phyloP scores from a whole-genome alignment of 2,888 invertebrate genomes.

The Mycalesis mineus region DNA sequence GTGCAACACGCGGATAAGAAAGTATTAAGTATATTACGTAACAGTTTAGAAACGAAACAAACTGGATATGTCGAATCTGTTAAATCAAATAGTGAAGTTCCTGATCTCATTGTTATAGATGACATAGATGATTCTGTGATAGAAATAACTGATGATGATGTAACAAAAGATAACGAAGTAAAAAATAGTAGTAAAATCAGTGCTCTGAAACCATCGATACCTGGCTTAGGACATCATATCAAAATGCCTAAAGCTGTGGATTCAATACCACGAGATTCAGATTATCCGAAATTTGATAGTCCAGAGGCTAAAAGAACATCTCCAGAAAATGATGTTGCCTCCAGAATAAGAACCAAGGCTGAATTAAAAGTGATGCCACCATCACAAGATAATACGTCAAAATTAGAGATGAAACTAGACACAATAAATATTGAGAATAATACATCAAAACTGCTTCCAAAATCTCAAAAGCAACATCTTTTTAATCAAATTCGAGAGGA shows the following conservation, averaged over 20 bases:
- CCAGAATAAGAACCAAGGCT: conserved; percentile 90
- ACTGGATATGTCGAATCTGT: conserved; percentile 74
- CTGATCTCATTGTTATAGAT: conserved; percentile 73
- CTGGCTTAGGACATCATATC: conserved; percentile 68
- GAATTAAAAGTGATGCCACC: conserved; percentile 83
- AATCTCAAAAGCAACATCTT: conserved; percentile 65
- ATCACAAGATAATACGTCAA: conserved; percentile 52
- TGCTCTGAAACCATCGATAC: conserved; percentile 36
- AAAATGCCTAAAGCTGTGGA: conserved; percentile 84
- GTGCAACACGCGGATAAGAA: conserved; percentile 81
- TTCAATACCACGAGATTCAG: conserved; percentile 77
- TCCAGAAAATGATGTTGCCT: conserved; percentile 78
- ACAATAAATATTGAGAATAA: conserved; percentile 39
- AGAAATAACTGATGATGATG: conserved; percentile 70
- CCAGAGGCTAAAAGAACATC: conserved; percentile 56
- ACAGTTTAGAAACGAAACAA: conserved; percentile 83
- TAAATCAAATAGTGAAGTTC: conserved; percentile 65
- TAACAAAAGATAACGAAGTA: conserved; percentile 59
- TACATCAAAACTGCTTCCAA: conserved; percentile 56
- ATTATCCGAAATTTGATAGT: conserved; percentile 54
- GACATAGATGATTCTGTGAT: conserved; percentile 69
- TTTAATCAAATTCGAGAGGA: conserved; percentile 73
- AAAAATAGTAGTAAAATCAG: conserved; percentile 40
- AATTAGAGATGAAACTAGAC: conserved; percentile 42
- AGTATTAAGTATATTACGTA: conserved; percentile 83